Evolutionary conservation across 2,888 invertebrate genomes (phyloP).

Genomic region (Neuroscelio doddi): DNA sequence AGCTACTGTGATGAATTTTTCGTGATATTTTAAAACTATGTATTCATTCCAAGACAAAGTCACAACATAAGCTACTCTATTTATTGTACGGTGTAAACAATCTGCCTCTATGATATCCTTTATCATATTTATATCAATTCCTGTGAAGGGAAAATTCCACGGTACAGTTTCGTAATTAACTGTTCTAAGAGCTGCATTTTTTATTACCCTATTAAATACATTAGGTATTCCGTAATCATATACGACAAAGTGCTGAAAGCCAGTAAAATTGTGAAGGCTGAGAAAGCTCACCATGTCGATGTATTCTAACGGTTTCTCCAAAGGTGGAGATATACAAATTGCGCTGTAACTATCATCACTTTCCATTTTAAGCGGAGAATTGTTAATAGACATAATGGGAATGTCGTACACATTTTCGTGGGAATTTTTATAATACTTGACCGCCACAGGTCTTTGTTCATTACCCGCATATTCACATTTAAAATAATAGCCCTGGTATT

Average conservation of each 20-base stretch:
- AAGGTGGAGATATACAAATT: conserved; percentile 78
- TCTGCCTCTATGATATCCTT: conserved; percentile 77
- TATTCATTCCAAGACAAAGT: conserved; percentile 80
- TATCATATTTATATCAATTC: conserved; percentile 65
- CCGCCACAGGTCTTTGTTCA: conserved; percentile 58
- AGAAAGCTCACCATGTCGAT: conserved; percentile 79
- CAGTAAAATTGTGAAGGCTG: conserved; percentile 79
- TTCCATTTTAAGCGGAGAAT: conserved; percentile 50
- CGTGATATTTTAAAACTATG: conserved; percentile 76
- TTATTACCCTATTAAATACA: conserved; percentile 69
- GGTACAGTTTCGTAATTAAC: conserved; percentile 77
- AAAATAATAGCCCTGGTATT: conserved; percentile 76
- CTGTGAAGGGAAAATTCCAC: conserved; percentile 79
- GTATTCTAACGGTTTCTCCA: conserved; percentile 74
- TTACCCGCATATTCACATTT: conserved; percentile 58
- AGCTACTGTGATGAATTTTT: conserved; percentile 68
- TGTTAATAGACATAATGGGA: conserved; percentile 55
- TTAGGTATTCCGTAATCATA: conserved; percentile 76
- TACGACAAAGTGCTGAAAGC: conserved; percentile 78
- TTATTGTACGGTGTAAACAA: conserved; percentile 78
- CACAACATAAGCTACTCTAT: conserved; percentile 70
- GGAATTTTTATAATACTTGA: conserved; percentile 57
- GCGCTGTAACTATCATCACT: conserved; percentile 74
- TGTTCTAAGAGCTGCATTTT: conserved; percentile 68
- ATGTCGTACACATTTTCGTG: conserved; percentile 41